Conservation (phyloP, 2,797 vertebrate genomes). For the Anniella stebbinsi region DNA sequence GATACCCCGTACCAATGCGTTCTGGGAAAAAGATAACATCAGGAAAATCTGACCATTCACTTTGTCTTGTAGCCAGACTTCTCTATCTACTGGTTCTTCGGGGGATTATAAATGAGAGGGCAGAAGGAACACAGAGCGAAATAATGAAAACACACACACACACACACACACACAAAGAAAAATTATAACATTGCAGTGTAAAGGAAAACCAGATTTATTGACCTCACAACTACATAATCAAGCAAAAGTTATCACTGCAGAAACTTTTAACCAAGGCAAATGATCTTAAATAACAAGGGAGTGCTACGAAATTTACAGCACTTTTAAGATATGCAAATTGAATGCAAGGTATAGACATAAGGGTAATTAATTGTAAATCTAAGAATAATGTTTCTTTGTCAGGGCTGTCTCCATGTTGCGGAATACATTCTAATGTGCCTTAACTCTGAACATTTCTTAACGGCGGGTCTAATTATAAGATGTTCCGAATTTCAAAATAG, state of each 20-base stretch:
- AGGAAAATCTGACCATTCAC: conserved; percentile 90
- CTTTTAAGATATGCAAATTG: conserved; percentile 97
- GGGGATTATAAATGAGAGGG: conserved; percentile 95
- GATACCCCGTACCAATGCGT: conserved; percentile 88
- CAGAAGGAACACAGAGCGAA: conserved; percentile 87
- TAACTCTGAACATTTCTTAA: conserved; percentile 92
- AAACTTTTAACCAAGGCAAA: conserved; percentile 79
- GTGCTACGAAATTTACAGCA: conserved; percentile 89
- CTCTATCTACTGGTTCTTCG: conserved; percentile 89
- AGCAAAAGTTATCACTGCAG: conserved; percentile 80
- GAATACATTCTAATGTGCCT: conserved; percentile 94
- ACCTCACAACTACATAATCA: conserved; percentile 78
- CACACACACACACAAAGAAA: conserved; percentile 72
- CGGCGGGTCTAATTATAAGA: conserved; percentile 90
- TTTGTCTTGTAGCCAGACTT: conserved; percentile 87
- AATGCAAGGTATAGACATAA: conserved; percentile 94
- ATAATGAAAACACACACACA: conserved; percentile 84
- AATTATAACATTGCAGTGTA: conserved; percentile 78
- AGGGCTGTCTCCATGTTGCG: conserved; percentile 93
- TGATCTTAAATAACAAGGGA: conserved; percentile 88
- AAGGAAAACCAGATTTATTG: conserved; percentile 82
- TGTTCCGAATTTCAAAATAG: conserved; percentile 87
- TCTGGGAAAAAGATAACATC: conserved; percentile 93
- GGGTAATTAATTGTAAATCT: conserved; percentile 96
- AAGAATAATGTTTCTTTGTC: conserved; percentile 98